A percentile compares a stretch with the other conserved stretches of the same genome.
These are phyloP conservation scores for Apostichopus leukothele DNA, from an alignment of 53 echinoderm and acorn worm species.

Conservation along the genomic window DNA sequence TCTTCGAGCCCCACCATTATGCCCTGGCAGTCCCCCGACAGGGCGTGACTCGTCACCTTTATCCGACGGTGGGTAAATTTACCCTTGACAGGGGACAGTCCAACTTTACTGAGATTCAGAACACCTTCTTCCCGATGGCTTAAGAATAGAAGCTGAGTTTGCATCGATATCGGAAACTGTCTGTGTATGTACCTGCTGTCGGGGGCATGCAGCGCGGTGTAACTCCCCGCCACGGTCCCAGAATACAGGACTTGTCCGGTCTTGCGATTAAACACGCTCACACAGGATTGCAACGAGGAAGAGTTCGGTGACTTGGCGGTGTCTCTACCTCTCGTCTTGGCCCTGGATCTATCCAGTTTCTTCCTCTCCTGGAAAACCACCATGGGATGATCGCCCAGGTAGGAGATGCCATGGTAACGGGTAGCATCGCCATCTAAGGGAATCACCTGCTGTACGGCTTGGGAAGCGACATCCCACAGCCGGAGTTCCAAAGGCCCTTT, in stretches of 20 bases:
- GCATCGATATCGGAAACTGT: constrained; percentile 18
- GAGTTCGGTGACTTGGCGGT: constrained; percentile 12
- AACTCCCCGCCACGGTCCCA: constrained; percentile 50
- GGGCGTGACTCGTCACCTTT: constrained; percentile 63
- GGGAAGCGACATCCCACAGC: constrained; percentile 67
- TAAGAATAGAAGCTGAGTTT: constrained; percentile 49
- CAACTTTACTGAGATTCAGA: constrained; percentile 56
- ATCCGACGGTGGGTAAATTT: constrained; percentile 65
- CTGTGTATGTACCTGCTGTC: constrained; percentile 43
- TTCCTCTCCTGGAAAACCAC: constrained; percentile 64
- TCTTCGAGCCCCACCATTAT: constrained; percentile 75
- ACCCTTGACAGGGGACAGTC: constrained; percentile 52
- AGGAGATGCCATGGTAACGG: constrained; percentile 64
- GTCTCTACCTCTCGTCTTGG: neutral
- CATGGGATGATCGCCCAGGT: constrained; percentile 55
- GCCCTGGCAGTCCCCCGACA: constrained; percentile 72
- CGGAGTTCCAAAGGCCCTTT: constrained; percentile 51
- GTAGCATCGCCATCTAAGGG: constrained; percentile 48
- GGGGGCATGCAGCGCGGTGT: constrained; percentile 58
- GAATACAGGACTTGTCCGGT: constrained; percentile 61
- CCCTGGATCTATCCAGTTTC: neutral
- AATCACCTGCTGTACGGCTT: constrained; percentile 50
- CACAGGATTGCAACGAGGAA: neutral
- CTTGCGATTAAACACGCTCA: constrained; percentile 54
- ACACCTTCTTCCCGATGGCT: constrained; percentile 58